Evolutionary conservation across 2,113 vertebrate genomes (phyloP).

Genomic region (Lepidiolamprologus cunningtoni): DNA sequence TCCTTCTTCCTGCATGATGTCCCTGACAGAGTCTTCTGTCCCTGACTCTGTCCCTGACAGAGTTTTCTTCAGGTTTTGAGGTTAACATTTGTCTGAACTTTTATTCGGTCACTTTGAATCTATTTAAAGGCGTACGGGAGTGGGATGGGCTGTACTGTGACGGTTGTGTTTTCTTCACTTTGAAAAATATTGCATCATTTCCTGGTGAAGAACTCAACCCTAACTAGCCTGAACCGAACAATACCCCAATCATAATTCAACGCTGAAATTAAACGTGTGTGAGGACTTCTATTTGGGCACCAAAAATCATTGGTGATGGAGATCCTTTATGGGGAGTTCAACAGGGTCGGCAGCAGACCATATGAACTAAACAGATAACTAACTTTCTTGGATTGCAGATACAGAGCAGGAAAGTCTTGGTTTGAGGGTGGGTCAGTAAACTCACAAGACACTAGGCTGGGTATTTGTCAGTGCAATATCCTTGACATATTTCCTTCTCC

Average conservation of each 20-base stretch:
- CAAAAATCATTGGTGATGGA: not conserved
- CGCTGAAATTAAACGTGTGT: not conserved
- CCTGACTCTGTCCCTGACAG: too few species aligned
- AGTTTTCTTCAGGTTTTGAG: not conserved
- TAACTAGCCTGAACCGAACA: not conserved
- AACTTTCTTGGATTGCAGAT: not conserved
- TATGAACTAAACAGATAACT: not conserved
- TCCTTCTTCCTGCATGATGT: not conserved
- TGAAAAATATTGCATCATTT: not conserved
- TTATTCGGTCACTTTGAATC: not conserved
- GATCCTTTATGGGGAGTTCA: not conserved
- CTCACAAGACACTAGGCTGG: not conserved
- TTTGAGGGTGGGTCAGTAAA: not conserved
- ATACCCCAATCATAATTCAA: not conserved
- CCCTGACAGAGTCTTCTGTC: not conserved
- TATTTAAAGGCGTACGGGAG: not conserved
- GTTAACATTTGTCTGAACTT: not conserved
- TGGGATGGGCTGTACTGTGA: not conserved
- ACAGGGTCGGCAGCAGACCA: not conserved
- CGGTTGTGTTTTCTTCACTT: not conserved
- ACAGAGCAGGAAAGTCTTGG: not conserved
- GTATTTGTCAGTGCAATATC: not conserved
- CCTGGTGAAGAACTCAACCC: not conserved
- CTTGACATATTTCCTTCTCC: not conserved
- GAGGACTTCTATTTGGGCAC: not conserved